Evolutionary conservation across 2,888 invertebrate genomes (phyloP).

Genomic region (Lissonota sp.): DNA sequence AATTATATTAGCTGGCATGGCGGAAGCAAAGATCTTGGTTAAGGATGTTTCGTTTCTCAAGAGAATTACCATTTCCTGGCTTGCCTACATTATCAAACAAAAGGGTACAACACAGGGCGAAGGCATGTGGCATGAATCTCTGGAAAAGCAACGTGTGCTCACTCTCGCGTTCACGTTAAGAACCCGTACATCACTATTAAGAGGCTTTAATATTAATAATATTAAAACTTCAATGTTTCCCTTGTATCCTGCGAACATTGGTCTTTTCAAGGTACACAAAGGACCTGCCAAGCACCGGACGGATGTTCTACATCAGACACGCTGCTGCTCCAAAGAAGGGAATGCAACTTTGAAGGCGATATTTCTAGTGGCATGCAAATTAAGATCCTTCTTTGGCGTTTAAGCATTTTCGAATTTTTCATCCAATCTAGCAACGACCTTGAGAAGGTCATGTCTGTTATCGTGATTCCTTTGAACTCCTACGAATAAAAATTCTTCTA

Average conservation of each 20-base stretch:
- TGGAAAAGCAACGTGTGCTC: slow-evolving; percentile 18
- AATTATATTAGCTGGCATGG: slow-evolving; percentile 36
- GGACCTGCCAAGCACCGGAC: slow-evolving; percentile 30
- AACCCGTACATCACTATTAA: slow-evolving; percentile 50
- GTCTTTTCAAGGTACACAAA: slow-evolving; percentile 42
- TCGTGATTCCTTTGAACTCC: too few relatives aligned
- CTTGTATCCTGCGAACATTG: background rate
- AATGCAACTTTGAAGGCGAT: slow-evolving; percentile 26
- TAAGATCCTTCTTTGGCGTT: slow-evolving; percentile 1
- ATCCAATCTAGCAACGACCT: too few relatives aligned
- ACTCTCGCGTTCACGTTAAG: slow-evolving; percentile 33
- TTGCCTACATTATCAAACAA: background rate
- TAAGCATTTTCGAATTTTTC: too few relatives aligned
- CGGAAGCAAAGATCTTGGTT: slow-evolving; percentile 31
- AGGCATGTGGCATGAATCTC: slow-evolving; percentile 32
- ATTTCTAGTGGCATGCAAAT: background rate
- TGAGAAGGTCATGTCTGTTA: too few relatives aligned
- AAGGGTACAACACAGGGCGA: slow-evolving; percentile 8
- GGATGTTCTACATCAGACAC: slow-evolving; percentile 20
- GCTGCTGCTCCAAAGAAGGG: slow-evolving; percentile 10
- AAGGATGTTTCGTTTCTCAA: slow-evolving; percentile 12
- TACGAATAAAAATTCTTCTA: too few relatives aligned
- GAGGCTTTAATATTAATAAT: slow-evolving; percentile 61
- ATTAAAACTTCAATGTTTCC: slow-evolving; percentile 60
- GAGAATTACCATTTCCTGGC: slow-evolving; percentile 28